Evolutionary conservation across 1,140 invertebrate species (phyloP).

Genomic region (Monochamus saltuarius): DNA sequence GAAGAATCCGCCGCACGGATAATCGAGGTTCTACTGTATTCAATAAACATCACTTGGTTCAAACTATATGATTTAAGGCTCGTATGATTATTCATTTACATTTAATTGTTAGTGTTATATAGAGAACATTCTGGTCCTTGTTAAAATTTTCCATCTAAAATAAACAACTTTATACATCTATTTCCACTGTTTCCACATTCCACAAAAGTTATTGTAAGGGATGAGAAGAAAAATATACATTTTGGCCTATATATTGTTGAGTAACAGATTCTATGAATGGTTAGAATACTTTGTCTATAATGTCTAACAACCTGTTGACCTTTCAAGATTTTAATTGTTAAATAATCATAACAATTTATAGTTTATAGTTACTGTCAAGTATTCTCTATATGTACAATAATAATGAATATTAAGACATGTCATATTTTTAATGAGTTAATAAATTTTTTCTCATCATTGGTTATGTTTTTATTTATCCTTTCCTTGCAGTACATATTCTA

Average conservation of each 20-base stretch:
- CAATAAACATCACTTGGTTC: no score
- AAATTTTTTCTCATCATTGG: background rate
- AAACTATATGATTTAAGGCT: no score
- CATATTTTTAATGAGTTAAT: slow-evolving; percentile 6
- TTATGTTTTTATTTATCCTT: background rate
- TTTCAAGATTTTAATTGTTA: slow-evolving; percentile 35
- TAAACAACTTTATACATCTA: background rate
- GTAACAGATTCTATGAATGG: slow-evolving; percentile 19
- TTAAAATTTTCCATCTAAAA: no score
- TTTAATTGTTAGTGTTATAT: no score
- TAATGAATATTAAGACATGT: background rate
- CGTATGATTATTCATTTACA: no score
- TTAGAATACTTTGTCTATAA: slow-evolving; percentile 17
- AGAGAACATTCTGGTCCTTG: no score
- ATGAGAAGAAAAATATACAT: slow-evolving; percentile 6
- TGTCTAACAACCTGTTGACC: slow-evolving; percentile 30
- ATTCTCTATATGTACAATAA: slow-evolving; percentile 21
- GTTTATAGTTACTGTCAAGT: slow-evolving; percentile 26
- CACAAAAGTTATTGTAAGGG: slow-evolving; percentile 13
- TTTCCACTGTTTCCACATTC: slow-evolving; percentile 17
- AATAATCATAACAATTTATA: slow-evolving; percentile 28
- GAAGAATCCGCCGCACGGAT: no score
- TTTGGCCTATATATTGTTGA: slow-evolving; percentile 26
- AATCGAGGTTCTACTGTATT: no score
- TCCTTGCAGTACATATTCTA: no score